Percentiles rank a stretch among this genome's conserved stretches.
Evolutionary conservation across 2,797 vertebrate genomes (phyloP).

Genomic region (Thripadectes ignobilis): DNA sequence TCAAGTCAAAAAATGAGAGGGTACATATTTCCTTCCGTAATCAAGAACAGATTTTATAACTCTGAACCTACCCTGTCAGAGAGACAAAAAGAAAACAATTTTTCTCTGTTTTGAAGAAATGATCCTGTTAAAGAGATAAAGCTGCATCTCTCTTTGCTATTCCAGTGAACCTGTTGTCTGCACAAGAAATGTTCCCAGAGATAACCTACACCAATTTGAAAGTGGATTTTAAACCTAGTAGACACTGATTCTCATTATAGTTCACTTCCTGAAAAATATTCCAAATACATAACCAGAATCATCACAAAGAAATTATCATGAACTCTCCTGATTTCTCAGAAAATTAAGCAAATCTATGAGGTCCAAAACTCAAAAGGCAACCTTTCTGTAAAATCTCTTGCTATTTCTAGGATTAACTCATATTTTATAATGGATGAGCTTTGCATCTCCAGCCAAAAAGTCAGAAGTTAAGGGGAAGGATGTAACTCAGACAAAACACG

Average conservation of each 20-base stretch:
- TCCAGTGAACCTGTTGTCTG: not conserved
- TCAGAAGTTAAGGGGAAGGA: not conserved
- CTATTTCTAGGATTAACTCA: not conserved
- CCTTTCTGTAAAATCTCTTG: not conserved
- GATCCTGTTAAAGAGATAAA: not conserved
- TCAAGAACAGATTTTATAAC: not conserved
- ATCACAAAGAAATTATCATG: not conserved
- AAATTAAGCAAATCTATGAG: not conserved
- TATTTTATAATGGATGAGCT: not conserved
- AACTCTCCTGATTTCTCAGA: not conserved
- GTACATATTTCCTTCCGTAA: not conserved
- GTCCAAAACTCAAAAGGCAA: not conserved
- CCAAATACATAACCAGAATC: not conserved
- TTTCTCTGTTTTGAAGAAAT: not conserved
- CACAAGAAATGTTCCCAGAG: not conserved
- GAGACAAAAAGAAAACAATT: rapidly evolving
- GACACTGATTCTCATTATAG: not conserved
- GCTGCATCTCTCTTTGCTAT: not conserved
- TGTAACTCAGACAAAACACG: not conserved
- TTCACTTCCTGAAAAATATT: not conserved
- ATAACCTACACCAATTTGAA: not conserved
- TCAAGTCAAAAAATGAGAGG: not conserved
- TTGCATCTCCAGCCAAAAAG: not conserved
- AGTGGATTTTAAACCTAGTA: not conserved
- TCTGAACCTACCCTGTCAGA: not conserved